These are phyloP conservation scores for Paracyclopina nana DNA, from an alignment of 1,140 invertebrate species.

Conservation along the genomic window DNA sequence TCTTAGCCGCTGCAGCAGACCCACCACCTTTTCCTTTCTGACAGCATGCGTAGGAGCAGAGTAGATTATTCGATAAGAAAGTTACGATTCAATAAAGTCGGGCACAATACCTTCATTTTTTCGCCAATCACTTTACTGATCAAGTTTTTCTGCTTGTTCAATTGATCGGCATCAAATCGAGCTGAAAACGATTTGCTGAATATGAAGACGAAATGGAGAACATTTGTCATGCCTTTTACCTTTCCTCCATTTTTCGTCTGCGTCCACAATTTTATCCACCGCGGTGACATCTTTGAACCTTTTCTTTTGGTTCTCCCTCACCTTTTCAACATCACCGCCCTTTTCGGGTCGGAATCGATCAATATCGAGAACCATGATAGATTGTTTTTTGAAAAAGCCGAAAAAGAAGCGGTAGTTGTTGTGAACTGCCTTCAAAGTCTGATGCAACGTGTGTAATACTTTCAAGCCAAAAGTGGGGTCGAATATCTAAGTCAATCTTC, in stretches of 20 bases:
- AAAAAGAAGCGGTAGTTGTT: too few relatives aligned
- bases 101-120: constrained; percentile 68
- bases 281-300: constrained; percentile 78
- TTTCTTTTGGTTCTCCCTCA: constrained; percentile 75
- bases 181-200: constrained; percentile 30
- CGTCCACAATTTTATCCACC: constrained; percentile 74
- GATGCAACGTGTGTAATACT: too few relatives aligned
- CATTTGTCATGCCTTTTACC: constrained; percentile 26
- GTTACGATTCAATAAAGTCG: neutral
- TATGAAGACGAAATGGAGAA: constrained; percentile 5
- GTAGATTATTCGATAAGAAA: neutral
- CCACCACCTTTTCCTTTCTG: too few relatives aligned
- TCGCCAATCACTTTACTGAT: constrained; percentile 92
- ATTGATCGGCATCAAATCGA: constrained; percentile 56
- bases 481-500: too few relatives aligned
- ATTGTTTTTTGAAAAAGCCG: too few relatives aligned
- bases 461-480: too few relatives aligned
- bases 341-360: constrained; percentile 90
- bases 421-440: too few relatives aligned
- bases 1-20: too few relatives aligned
- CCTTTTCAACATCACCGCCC: constrained; percentile 70
- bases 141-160: constrained; percentile 86
- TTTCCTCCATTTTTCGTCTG: constrained; percentile 76
- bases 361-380: constrained; percentile 87
- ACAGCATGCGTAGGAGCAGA: neutral